A percentile compares a stretch with the other conserved stretches of the same genome.
Conservation (phyloP, 2,888 invertebrate genomes). For the Piscicola geometra region DNA sequence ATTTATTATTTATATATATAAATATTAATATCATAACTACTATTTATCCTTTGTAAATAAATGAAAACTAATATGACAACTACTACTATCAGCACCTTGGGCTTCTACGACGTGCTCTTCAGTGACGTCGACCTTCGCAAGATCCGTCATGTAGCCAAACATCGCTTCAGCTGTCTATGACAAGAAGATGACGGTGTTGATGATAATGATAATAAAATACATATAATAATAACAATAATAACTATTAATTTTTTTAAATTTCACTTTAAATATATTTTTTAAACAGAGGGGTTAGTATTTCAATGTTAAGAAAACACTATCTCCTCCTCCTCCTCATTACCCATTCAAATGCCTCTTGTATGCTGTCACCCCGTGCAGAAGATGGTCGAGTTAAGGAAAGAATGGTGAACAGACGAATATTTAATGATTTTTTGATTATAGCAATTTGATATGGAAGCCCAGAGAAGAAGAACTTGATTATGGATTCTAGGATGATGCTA, state of each 20-base stretch:
- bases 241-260: constrained; percentile 2
- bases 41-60: no score
- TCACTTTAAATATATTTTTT: neutral
- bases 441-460: no score
- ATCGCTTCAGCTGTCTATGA: constrained; percentile 74
- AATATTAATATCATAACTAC: no score
- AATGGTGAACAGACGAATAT: no score
- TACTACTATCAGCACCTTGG: constrained; percentile 60
- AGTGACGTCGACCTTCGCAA: constrained; percentile 66
- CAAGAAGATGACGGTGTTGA: neutral
- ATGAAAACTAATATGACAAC: no score
- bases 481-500: no score
- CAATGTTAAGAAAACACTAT: constrained; percentile 13
- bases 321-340: no score
- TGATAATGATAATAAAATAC: neutral
- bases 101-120: constrained; percentile 73
- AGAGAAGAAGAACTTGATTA: no score
- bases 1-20: no score
- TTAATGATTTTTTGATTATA: no score
- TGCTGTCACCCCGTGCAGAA: constrained; percentile 77
- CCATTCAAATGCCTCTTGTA: constrained; percentile 87
- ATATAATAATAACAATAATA: constrained; percentile 14
- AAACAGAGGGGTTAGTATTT: neutral
- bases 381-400: no score
- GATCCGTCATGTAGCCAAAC: constrained; percentile 90